Percentiles rank a stretch among this genome's conserved stretches.
These are phyloP conservation scores for Microctenopoma stevenorrisi DNA, from an alignment of 2,797 vertebrate species.

Conservation along the genomic window DNA sequence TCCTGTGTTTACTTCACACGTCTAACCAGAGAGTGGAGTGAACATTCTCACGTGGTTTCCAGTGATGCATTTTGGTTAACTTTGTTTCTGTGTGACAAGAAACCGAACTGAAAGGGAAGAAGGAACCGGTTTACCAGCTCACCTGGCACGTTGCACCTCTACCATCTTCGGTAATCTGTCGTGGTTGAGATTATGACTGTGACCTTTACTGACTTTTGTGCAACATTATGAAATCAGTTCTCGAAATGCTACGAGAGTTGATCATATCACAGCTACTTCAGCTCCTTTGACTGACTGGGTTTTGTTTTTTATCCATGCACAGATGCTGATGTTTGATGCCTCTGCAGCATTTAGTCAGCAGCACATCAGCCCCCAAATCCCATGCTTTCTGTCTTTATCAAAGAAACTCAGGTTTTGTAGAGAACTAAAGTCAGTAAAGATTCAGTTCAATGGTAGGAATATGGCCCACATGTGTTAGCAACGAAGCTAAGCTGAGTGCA, in stretches of 20 bases:
- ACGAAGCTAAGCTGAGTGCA: constrained; percentile 26
- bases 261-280: too few relatives aligned
- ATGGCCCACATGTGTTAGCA: not conserved
- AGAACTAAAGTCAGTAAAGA: too few relatives aligned
- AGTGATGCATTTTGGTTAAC: not conserved
- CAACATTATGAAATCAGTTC: too few relatives aligned
- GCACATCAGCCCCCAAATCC: too few relatives aligned
- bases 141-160: not conserved
- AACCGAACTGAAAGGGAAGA: not conserved
- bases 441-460: not conserved
- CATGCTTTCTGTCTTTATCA: too few relatives aligned
- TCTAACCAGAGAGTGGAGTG: not conserved
- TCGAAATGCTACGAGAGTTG: too few relatives aligned
- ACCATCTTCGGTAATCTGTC: not conserved
- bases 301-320: too few relatives aligned
- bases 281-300: too few relatives aligned
- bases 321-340: too few relatives aligned
- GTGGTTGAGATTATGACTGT: not conserved
- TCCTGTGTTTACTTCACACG: not conserved
- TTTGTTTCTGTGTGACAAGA: not conserved
- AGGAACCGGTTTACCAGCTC: not conserved
- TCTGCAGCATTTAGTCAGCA: too few relatives aligned
- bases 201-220: too few relatives aligned
- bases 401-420: too few relatives aligned
- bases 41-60: constrained; percentile 1